Base-by-base conservation (phyloP, 2,797 vertebrate species). In the Carduelis carduelis region DNA sequence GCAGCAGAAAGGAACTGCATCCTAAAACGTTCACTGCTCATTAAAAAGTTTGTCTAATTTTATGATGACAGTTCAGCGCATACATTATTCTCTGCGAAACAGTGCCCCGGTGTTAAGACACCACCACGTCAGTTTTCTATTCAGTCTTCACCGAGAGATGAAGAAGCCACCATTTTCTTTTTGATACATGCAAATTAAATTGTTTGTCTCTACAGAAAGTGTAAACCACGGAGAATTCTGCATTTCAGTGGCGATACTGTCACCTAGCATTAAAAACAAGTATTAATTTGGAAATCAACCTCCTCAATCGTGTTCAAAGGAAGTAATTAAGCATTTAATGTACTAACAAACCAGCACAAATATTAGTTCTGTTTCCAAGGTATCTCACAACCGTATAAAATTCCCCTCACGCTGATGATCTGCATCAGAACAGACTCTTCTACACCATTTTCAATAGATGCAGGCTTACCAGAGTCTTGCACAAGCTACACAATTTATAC, bases 91-190 rank as follows among this genome's bases (percentile, higher is more conserved):
- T 66, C 50, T 26, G 52, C 6, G 11, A 76, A 91, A 77, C 26
- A 60, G 34, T 76, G 70, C 60, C 83, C 57, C 32, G 30, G 80
- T n/a, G 35, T 88, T 84, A 76, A 83, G 85, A 53, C 66, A 71
- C 19, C 63, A 59, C 23, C 50, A 21, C 83, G 66, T 46, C 70
- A 74, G 79, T 70, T 66, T 84, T 63, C 76, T 88, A 61, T 60
- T 92, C 85, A 68, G 87, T 59, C 89, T 91, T 91, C 46, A 35
- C 49, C 0, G 11, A 86, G 65, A 75, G 61, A 83, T 46, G 61
- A 92, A 92, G 77, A 87, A 88, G 88, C 89, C 87, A 96, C 93
- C 95, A 95, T 96, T 96, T 96, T 95, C 80, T 94, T 92, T 84
- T 60, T 16, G 19, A 95, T 93, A 87, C 77, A 94, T 85, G 78